A percentile compares a stretch with the other conserved stretches of the same genome.
Evolutionary conservation across 2,797 vertebrate species (phyloP).

Genomic region (Spinus olivaceus): DNA sequence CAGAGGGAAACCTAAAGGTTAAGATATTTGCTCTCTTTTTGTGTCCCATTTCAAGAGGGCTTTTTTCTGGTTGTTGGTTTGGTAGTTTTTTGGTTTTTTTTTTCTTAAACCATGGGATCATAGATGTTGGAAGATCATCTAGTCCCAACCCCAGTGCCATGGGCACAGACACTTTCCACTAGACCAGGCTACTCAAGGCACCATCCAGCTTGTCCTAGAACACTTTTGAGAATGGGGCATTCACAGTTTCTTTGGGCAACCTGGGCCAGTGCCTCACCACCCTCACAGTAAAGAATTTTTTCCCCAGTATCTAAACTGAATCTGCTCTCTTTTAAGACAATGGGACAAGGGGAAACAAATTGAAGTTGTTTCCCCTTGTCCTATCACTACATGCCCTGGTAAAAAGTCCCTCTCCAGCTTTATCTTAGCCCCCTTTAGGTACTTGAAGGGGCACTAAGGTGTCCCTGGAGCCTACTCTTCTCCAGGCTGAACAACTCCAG

Average conservation of each 20-base stretch:
- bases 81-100: background rate
- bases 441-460: background rate
- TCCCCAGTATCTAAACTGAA: background rate
- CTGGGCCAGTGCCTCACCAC: background rate
- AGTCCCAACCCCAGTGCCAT: background rate
- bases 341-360: background rate
- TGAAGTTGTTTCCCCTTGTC: background rate
- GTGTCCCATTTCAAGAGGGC: background rate
- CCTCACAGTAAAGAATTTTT: background rate
- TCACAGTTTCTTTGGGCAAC: rapidly evolving
- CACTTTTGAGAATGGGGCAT: background rate
- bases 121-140: background rate
- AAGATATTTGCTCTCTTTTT: background rate
- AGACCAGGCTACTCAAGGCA: background rate
- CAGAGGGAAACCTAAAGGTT: background rate
- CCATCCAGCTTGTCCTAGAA: background rate
- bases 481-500: background rate
- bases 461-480: background rate
- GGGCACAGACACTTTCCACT: background rate
- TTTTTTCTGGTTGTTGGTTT: background rate
- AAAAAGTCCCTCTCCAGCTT: background rate
- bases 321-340: background rate
- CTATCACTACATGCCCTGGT: background rate
- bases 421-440: background rate
- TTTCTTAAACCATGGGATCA: background rate